Evolutionary conservation across 2,888 invertebrate genomes (phyloP).

Genomic region (Polydrusus cervinus): DNA sequence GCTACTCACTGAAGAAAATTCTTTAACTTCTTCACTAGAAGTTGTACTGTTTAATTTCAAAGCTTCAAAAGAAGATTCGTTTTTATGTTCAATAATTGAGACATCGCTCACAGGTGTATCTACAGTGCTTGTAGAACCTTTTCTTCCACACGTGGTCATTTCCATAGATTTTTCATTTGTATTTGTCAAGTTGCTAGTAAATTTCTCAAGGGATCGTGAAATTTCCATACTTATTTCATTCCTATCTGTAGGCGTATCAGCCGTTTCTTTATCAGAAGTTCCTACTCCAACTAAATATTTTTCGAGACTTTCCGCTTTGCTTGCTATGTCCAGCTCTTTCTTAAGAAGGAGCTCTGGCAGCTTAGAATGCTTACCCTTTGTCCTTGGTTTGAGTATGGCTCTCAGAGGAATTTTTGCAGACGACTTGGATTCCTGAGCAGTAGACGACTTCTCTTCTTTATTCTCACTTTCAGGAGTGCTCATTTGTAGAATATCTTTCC

Average conservation of each 20-base stretch:
- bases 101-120: neutral
- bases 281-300: neutral
- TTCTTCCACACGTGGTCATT: conserved; percentile 4
- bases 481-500: conserved; percentile 14
- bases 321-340: neutral
- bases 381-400: conserved; percentile 9
- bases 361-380: neutral
- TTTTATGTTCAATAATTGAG: neutral
- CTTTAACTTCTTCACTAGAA: conserved; percentile 21
- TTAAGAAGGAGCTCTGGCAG: conserved; percentile 10
- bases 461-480: neutral
- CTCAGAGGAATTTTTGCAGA: neutral
- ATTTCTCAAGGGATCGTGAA: conserved; percentile 19
- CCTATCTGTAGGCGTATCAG: conserved; percentile 27
- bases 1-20: conserved; percentile 39
- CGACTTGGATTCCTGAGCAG: neutral
- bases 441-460: neutral
- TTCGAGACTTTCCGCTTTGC: neutral
- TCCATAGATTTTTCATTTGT: conserved; percentile 3
- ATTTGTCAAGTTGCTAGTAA: neutral
- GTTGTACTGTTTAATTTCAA: conserved; percentile 5
- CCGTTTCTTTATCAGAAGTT: neutral
- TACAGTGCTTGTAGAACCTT: neutral
- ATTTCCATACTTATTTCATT: conserved; percentile 16
- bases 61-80: neutral